Base-by-base conservation (phyloP, 2,113 vertebrate genomes). In the Ranitomeya variabilis region DNA sequence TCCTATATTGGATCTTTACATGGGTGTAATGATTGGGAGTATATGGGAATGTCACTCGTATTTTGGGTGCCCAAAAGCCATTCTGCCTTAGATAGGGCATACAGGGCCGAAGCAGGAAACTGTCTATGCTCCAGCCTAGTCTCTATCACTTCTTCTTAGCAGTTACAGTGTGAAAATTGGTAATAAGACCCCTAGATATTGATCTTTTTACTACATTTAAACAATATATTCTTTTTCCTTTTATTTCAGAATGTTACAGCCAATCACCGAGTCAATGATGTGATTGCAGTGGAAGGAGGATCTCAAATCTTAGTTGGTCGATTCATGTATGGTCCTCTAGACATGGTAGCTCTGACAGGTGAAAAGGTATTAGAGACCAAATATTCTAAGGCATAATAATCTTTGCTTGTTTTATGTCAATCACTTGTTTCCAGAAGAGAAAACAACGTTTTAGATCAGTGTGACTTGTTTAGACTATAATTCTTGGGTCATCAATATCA, bases 241-340 rank as follows among this genome's bases (percentile, higher is more conserved):
- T 64, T 37, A 12, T 89, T 93, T 51, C 90, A 99, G 98, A 99
- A 99, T 0, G 97, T 99, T 80, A 98, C 98, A 14, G 95, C 96
- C 74, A 99, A 99, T 93, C 98, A 99, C 93, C 94, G 98, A 90
- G 98, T 97, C 86, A 98, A 98, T 0, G 98, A 99, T 0, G 92
- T 99, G 89, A 98, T 99, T 37, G 95, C 96, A 0, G 97, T 96
- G 0, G 98, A 99, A 92, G 97, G 97, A 0, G 96, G 97, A 18
- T 96, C 95, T 4, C 98, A 99, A 92, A 95, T 95, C 2, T 94
- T 99, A 64, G 96, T 99, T 64, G 98, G 98, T 11, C 97, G 98
- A 76, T 99, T 99, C 91, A 99, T 99, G 98, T 99, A 99, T 0
- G 98, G 98, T 15, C 98, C 98, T 74, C 93, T 99, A 73, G 98